A percentile compares a stretch with the other conserved stretches of the same genome.
Conservation (phyloP, 30 jellyfish, hydroid and myxozoan species). For the Cassiopea andromeda region DNA sequence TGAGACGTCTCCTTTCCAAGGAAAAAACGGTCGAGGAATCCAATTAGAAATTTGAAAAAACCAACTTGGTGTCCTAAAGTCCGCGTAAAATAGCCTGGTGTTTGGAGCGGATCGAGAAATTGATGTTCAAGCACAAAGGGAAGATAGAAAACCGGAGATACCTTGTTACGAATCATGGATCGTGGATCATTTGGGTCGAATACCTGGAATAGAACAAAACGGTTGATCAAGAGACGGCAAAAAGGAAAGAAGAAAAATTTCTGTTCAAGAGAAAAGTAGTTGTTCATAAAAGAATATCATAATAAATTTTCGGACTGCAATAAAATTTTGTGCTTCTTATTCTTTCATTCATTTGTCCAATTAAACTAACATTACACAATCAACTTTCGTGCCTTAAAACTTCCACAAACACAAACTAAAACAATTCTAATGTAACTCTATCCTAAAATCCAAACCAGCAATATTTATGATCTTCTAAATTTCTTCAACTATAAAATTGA, state of each 20-base stretch:
- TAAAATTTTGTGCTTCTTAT: no score
- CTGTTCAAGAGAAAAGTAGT: no score
- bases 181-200: constrained; percentile 57
- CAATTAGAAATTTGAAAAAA: neutral
- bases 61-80: neutral
- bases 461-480: no score
- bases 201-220: constrained; percentile 15
- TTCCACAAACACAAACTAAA: no score
- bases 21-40: neutral
- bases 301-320: no score
- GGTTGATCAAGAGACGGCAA: neutral
- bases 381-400: no score
- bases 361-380: no score
- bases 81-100: neutral
- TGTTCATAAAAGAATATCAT: no score
- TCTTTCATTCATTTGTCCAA: no score
- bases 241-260: neutral
- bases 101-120: neutral
- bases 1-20: neutral
- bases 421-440: no score
- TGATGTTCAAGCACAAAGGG: neutral
- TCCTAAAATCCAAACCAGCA: no score
- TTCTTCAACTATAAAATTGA: no score
- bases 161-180: constrained; percentile 51
- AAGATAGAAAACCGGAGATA: neutral